A percentile compares a stretch with the other conserved stretches of the same genome.
These are phyloP conservation scores for Ceyx cyanopectus DNA, from an alignment of 2,113 vertebrate genomes.

Conservation along the genomic window DNA sequence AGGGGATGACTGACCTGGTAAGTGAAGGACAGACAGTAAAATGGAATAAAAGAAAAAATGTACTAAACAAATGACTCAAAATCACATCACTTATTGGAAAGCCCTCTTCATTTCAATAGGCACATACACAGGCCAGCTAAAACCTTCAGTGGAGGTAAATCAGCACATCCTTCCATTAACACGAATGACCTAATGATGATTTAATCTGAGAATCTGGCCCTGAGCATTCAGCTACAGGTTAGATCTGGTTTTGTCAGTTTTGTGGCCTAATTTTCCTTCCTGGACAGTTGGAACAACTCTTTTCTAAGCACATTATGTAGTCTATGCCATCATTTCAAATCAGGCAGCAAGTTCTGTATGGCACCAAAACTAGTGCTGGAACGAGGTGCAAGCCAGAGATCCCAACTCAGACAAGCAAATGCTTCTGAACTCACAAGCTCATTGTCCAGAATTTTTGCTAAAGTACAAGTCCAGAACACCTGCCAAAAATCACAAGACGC, in stretches of 20 bases:
- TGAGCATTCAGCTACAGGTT: not conserved
- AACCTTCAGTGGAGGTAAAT: constrained; percentile 26
- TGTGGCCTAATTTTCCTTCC: constrained; percentile 1
- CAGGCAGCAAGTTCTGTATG: constrained; percentile 37
- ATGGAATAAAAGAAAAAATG: constrained; percentile 24
- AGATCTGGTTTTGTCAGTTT: constrained; percentile 37
- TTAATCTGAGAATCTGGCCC: not conserved
- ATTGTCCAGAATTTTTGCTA: constrained; percentile 1
- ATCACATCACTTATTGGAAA: constrained; percentile 61
- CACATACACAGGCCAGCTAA: constrained; percentile 9
- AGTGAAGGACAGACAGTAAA: not conserved
- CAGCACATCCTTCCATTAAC: constrained; percentile 41
- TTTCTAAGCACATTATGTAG: not conserved
- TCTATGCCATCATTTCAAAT: constrained; percentile 22
- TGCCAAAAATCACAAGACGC: constrained; percentile 33
- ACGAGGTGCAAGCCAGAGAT: constrained; percentile 51
- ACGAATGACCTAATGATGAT: constrained; percentile 40
- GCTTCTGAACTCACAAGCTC: constrained; percentile 12
- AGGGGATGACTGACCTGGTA: not conserved
- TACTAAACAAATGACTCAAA: constrained; percentile 53
- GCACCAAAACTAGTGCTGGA: constrained; percentile 29
- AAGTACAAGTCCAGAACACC: constrained; percentile 1
- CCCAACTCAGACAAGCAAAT: constrained; percentile 52
- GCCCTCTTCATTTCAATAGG: not conserved
- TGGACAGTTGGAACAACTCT: not conserved